These are phyloP conservation scores for Willowsia nigromaculata DNA, from an alignment of 2,888 invertebrate species.

Conservation along the genomic window DNA sequence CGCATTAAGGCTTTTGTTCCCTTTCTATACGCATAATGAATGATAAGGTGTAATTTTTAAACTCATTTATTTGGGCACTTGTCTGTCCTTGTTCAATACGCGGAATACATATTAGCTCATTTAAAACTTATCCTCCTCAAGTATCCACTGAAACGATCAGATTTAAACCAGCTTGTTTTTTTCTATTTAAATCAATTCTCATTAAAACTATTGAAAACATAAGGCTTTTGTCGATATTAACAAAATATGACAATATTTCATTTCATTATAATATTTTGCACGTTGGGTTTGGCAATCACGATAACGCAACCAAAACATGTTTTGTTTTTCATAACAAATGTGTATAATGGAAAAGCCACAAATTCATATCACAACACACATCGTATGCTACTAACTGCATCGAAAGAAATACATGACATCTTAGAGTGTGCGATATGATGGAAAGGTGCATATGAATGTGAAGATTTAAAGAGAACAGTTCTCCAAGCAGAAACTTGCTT, in stretches of 20 bases:
- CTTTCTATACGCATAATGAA: background rate
- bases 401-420: background rate
- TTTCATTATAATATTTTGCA: too few relatives aligned
- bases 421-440: background rate
- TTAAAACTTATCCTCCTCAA: slow-evolving; percentile 13
- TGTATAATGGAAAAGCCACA: background rate
- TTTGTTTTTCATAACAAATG: background rate
- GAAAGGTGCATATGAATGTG: slow-evolving; percentile 15
- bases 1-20: background rate
- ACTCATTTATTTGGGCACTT: background rate
- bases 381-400: background rate
- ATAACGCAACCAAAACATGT: too few relatives aligned
- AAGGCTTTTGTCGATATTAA: background rate
- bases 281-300: too few relatives aligned
- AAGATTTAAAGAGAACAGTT: slow-evolving; percentile 16
- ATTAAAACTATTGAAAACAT: background rate
- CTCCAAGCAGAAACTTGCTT: background rate
- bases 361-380: background rate
- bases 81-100: background rate
- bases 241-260: background rate
- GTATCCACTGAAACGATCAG: background rate
- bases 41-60: background rate
- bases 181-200: background rate
- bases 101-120: slow-evolving; percentile 76
- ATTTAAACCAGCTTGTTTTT: background rate